Conservation (phyloP, 1,140 invertebrate species). For the Anoplolepis gracilipes region DNA sequence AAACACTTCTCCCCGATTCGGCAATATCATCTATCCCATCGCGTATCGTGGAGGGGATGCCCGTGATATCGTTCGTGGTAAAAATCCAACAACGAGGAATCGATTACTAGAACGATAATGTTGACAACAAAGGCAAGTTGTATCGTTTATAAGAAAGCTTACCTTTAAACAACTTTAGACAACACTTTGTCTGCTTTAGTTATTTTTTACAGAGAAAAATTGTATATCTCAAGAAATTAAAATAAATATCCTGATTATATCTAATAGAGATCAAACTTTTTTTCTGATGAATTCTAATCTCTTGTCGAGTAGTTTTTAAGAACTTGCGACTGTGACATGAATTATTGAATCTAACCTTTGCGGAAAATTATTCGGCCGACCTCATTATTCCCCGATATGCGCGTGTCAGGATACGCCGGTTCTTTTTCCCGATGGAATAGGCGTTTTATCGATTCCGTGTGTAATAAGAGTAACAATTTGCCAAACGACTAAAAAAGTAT, state of each 20-base stretch:
- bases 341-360: conserved; percentile 74
- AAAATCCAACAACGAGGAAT: conserved; percentile 14
- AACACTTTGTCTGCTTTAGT: no score
- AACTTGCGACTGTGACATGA: conserved; percentile 64
- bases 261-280: background rate
- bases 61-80: conserved; percentile 24
- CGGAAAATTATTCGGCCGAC: conserved; percentile 67
- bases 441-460: conserved; percentile 64
- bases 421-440: conserved; percentile 47
- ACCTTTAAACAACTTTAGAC: no score
- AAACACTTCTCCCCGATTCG: conserved; percentile 48
- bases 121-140: background rate
- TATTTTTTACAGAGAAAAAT: no score
- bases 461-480: conserved; percentile 75
- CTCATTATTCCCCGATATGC: background rate
- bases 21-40: conserved; percentile 45
- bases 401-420: conserved; percentile 6
- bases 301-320: conserved; percentile 16
- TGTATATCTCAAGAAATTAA: background rate
- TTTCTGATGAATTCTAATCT: conserved; percentile 41
- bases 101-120: background rate
- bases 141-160: background rate
- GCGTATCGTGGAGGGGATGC: background rate
- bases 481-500: conserved; percentile 36
- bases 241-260: conserved; percentile 20